Base-by-base conservation (phyloP, 1,140 invertebrate species). In the Aleiodes sp. region DNA sequence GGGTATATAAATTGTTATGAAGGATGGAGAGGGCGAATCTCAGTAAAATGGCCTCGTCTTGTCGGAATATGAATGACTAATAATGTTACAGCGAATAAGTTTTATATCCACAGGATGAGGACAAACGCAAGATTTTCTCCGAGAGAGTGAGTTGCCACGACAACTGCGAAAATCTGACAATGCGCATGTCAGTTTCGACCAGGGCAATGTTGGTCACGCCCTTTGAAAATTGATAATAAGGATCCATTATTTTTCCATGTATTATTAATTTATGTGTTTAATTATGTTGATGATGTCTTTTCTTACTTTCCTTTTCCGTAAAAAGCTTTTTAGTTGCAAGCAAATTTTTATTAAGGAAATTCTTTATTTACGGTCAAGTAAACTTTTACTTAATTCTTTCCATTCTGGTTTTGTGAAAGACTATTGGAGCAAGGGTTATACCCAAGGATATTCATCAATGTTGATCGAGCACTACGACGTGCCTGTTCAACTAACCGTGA, bases 181-280 rank as follows among this genome's bases (percentile, higher is more conserved):
- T 75, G 76, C 76, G 76, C 78, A 77, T 74, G 74, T 75, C 76
- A 63, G 39, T 52, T 74, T 74, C 77, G 71, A 73, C 68, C 74
- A 70, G 68, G n/a, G 62, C 56, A 57, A 39, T 67, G 61, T 72
- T 62, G 74, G 76, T 79, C 76, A 79, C 76, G 71, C 75, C 75
- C 77, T 79, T 71, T 63, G 59, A 46, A 78, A 76, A 78, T 79
- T 76, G 56, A 56, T 37, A 56, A 64, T 72, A 72, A 72, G 16
- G 31, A 65, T 28, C 41, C 43, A 46, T 43, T 28, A 65, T 29
- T 62, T 62, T n/a, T n/a, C 9, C 7, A 24, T 28, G 8, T 28
- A 61, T 33, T 31, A 61, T 31, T 66, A 33, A 35, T 56, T 56
- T 14, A 41, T 14, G 6, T 8, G 21, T 52, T 29, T 56, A 19